phyloP scores from a whole-genome alignment of 2,113 vertebrate genomes.

The Campylorhamphus procurvoides region DNA sequence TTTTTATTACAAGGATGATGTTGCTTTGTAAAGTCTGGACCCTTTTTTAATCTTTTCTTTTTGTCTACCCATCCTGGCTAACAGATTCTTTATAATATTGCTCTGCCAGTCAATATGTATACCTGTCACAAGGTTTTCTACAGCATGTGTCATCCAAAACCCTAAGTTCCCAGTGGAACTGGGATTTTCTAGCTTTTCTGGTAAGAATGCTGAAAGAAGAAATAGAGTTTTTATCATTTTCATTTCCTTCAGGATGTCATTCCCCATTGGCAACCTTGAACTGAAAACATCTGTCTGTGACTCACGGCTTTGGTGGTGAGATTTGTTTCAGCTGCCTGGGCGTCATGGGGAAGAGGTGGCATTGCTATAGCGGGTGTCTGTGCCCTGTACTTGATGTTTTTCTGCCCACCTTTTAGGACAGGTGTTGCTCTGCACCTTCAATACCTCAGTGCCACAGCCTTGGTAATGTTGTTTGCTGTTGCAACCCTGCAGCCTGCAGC shows the following conservation, averaged over 20 bases:
- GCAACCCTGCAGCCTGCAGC: not conserved
- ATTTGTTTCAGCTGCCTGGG: not conserved
- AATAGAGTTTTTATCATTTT: not conserved
- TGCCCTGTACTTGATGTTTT: not conserved
- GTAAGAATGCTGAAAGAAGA: not conserved
- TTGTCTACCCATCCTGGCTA: not conserved
- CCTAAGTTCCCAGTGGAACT: not conserved
- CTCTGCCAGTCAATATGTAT: not conserved
- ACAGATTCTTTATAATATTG: not conserved
- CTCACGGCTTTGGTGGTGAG: not conserved
- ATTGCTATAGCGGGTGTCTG: not conserved
- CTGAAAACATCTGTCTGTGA: not conserved
- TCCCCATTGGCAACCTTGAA: not conserved
- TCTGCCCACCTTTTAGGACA: not conserved
- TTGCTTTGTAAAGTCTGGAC: not conserved
- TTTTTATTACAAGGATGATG: not conserved
- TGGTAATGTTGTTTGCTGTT: not conserved
- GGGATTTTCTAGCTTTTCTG: conserved; percentile 1
- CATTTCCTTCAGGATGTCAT: not conserved
- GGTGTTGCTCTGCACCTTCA: not conserved
- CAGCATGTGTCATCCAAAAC: not conserved
- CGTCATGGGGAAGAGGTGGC: not conserved
- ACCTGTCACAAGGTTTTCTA: not conserved
- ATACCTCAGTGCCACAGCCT: not conserved
- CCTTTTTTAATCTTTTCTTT: not conserved